Percentiles rank a stretch among this genome's conserved stretches.
Conservation (phyloP, 2,113 vertebrate genomes). For the Gymnogyps californianus region DNA sequence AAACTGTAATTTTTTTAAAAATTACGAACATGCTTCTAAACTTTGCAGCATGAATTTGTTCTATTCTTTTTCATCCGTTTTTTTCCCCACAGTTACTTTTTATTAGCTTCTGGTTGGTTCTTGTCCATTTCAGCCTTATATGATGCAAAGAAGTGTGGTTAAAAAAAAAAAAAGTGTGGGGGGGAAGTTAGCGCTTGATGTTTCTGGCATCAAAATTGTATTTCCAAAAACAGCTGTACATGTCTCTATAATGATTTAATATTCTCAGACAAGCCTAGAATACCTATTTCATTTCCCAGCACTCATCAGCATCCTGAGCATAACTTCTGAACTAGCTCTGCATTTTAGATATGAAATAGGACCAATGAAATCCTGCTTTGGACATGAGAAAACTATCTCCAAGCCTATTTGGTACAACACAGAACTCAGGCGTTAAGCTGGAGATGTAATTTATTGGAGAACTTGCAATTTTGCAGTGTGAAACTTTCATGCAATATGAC, state of each 20-base stretch:
- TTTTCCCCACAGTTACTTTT: neutral
- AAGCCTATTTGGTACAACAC: neutral
- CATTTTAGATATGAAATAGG: neutral
- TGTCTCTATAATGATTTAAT: neutral
- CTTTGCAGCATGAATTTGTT: neutral
- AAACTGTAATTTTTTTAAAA: neutral
- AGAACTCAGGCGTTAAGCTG: neutral
- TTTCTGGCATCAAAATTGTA: neutral
- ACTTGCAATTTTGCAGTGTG: neutral
- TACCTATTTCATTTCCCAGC: neutral
- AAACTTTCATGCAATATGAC: neutral
- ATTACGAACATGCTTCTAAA: neutral
- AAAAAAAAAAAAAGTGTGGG: neutral
- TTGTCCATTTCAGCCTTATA: neutral
- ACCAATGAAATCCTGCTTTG: neutral
- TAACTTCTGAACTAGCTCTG: neutral
- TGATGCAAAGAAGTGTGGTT: neutral
- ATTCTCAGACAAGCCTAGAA: neutral
- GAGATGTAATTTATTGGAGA: neutral
- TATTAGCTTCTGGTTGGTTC: neutral
- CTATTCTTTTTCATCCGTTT: neutral
- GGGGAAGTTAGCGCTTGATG: neutral
- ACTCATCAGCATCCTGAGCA: neutral
- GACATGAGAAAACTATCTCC: neutral
- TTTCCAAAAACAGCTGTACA: neutral